phyloP scores from a whole-genome alignment of 2,113 vertebrate species.

The Spea bombifrons region DNA sequence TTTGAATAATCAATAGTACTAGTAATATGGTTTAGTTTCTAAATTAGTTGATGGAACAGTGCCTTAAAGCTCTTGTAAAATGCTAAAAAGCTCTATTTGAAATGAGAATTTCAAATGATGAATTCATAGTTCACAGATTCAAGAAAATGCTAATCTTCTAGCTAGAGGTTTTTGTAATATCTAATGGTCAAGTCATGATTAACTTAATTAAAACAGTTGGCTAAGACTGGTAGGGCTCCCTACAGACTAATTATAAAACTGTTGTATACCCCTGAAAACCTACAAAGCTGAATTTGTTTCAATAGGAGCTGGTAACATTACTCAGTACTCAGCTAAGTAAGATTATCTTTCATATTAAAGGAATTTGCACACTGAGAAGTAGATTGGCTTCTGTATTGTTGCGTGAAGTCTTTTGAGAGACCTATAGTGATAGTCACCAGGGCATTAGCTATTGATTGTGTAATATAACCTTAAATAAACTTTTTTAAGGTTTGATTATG shows the following conservation, averaged over 20 bases:
- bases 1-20: no score
- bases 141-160: neutral
- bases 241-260: slow-evolving; percentile 39
- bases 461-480: neutral
- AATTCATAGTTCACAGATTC: neutral
- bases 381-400: slow-evolving; percentile 28
- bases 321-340: slow-evolving; percentile 33
- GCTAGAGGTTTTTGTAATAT: slow-evolving; percentile 12
- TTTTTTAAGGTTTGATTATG: neutral
- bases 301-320: slow-evolving; percentile 20
- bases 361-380: slow-evolving; percentile 32
- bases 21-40: no score
- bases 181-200: slow-evolving; percentile 34
- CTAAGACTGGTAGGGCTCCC: slow-evolving; percentile 15
- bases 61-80: no score
- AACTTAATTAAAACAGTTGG: slow-evolving; percentile 34
- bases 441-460: neutral
- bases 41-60: no score
- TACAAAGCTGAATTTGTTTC: slow-evolving; percentile 18
- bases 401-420: neutral
- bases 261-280: slow-evolving; percentile 14
- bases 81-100: no score
- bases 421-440: neutral
- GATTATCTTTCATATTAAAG: slow-evolving; percentile 39
- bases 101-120: neutral